phyloP scores from a whole-genome alignment of 2,797 vertebrate species.

The Enteromius treurensis region DNA sequence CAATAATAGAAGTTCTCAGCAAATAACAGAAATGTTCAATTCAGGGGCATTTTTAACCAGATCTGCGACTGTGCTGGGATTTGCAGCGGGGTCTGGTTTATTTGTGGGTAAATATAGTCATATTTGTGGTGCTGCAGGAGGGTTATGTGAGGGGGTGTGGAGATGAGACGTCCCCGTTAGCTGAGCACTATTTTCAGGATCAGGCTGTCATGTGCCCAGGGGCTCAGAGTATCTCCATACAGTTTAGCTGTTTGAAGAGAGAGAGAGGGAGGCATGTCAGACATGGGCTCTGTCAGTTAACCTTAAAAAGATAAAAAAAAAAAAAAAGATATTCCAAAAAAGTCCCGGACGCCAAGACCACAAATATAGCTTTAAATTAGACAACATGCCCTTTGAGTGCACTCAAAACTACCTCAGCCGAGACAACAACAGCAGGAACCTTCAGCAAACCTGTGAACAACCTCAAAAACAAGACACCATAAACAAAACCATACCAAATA shows the following conservation, averaged over 20 bases:
- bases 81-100: conserved; percentile 50
- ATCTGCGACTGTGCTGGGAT: conserved; percentile 23
- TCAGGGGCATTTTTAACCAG: conserved; percentile 10
- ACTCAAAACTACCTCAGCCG: conserved; percentile 15
- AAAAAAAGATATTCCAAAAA: conserved; percentile 33
- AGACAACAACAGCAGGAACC: conserved; percentile 18
- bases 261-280: conserved; percentile 27
- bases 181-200: conserved; percentile 56
- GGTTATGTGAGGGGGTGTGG: conserved; percentile 44
- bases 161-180: conserved; percentile 49
- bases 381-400: conserved; percentile 26
- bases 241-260: conserved; percentile 58
- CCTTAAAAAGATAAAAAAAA: conserved; percentile 40
- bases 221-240: conserved; percentile 57
- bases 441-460: conserved; percentile 16
- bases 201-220: conserved; percentile 57
- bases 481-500: not conserved
- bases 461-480: not conserved
- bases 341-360: conserved; percentile 30
- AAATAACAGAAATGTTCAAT: not conserved
- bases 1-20: not conserved
- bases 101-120: conserved; percentile 54
- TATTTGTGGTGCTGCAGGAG: conserved; percentile 48
- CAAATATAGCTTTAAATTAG: conserved; percentile 35
- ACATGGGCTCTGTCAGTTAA: conserved; percentile 39